These are phyloP conservation scores for Microctenopoma stevenorrisi DNA, from an alignment of 2,797 vertebrate species.

Conservation along the genomic window DNA sequence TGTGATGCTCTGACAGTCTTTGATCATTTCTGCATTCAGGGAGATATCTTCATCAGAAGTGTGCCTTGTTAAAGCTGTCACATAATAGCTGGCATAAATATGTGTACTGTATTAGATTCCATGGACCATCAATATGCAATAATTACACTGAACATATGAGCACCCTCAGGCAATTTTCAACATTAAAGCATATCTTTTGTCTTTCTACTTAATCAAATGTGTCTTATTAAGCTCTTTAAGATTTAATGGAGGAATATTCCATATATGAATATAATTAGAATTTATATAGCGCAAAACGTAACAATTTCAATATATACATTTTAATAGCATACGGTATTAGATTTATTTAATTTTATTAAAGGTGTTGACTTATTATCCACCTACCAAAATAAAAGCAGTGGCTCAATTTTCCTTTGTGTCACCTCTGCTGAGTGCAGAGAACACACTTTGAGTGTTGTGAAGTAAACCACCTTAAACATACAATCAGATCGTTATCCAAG, in stretches of 20 bases:
- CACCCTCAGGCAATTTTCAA: conserved; percentile 34
- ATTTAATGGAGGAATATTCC: neutral
- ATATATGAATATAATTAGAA: conserved; percentile 20
- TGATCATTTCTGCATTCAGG: conserved; percentile 73
- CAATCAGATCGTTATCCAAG: no score
- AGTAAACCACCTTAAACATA: no score
- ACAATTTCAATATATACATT: conserved; percentile 8
- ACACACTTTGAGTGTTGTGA: conserved; percentile 82
- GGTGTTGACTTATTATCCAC: neutral
- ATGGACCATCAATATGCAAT: conserved; percentile 44
- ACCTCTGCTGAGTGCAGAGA: conserved; percentile 75
- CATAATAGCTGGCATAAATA: conserved; percentile 54
- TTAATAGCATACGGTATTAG: neutral
- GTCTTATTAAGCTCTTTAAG: conserved; percentile 43
- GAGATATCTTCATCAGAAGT: conserved; percentile 75
- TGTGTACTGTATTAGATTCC: conserved; percentile 55
- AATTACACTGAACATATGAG: conserved; percentile 51
- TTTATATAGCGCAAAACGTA: conserved; percentile 25
- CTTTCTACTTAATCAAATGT: conserved; percentile 35
- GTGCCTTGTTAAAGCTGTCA: conserved; percentile 75
- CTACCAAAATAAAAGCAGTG: conserved; percentile 74
- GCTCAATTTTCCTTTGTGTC: conserved; percentile 62
- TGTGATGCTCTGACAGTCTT: conserved; percentile 77
- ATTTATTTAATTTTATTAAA: conserved; percentile 12
- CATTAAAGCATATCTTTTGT: conserved; percentile 50